Evolutionary conservation across 2,797 vertebrate genomes (phyloP).

Genomic region (Botia kubotai): DNA sequence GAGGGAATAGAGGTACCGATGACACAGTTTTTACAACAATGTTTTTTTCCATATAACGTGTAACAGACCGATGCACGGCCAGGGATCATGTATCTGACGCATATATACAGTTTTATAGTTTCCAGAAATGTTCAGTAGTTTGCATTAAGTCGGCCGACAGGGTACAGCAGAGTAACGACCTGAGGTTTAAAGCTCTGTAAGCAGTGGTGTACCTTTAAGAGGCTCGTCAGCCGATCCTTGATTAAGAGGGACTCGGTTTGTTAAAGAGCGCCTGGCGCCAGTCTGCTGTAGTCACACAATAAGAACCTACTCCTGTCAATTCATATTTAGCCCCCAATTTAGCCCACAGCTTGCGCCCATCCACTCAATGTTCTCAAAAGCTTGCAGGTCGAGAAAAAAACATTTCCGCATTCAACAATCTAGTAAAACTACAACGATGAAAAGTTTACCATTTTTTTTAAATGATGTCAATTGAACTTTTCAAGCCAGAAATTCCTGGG

Average conservation of each 20-base stretch:
- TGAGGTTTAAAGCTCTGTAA: conserved; percentile 25
- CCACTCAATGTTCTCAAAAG: conserved; percentile 40
- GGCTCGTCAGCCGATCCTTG: conserved; percentile 69
- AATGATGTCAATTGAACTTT: conserved; percentile 8
- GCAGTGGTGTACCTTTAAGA: conserved; percentile 65
- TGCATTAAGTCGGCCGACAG: conserved; percentile 26
- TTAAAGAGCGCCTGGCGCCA: conserved; percentile 83
- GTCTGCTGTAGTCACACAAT: conserved; percentile 83
- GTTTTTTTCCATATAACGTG: not conserved
- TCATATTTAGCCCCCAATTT: conserved; percentile 83
- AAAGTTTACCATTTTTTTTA: not conserved
- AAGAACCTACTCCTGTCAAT: conserved; percentile 87
- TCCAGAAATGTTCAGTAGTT: conserved; percentile 11
- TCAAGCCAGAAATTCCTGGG: too few species aligned
- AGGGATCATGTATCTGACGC: not conserved
- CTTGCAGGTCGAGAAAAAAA: conserved; percentile 33
- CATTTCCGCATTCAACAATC: conserved; percentile 2
- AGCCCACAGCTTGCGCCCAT: conserved; percentile 66
- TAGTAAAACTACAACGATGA: not conserved
- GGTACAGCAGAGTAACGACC: conserved; percentile 46
- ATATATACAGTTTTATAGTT: not conserved
- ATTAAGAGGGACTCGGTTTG: conserved; percentile 74
- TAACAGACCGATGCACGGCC: not conserved
- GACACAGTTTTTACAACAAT: not conserved
- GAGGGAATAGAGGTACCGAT: not conserved